Evolutionary conservation across 2,888 invertebrate genomes (phyloP).

Genomic region (Coecobrya sp.): DNA sequence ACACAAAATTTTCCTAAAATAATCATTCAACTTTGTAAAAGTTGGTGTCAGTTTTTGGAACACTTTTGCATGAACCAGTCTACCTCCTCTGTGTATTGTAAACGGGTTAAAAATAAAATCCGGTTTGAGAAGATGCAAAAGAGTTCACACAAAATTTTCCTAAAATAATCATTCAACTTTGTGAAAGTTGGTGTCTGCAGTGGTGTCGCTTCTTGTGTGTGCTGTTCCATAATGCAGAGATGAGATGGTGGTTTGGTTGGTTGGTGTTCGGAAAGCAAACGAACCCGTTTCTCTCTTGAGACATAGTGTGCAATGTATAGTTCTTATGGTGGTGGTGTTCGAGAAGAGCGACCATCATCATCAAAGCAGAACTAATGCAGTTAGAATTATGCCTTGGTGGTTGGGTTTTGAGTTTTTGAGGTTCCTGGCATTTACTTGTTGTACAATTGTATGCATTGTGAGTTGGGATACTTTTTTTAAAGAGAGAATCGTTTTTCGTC

Average conservation of each 20-base stretch:
- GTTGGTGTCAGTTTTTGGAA: too few relatives aligned
- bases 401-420: background rate
- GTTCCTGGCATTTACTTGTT: background rate
- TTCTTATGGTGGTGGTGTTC: background rate
- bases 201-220: background rate
- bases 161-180: constrained; percentile 85
- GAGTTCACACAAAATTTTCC: constrained; percentile 81
- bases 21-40: constrained; percentile 81
- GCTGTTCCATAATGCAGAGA: background rate
- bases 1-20: constrained; percentile 84
- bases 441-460: too few relatives aligned
- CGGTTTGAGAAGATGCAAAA: constrained; percentile 77
- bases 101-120: constrained; percentile 84
- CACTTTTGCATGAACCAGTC: too few relatives aligned
- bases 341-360: background rate
- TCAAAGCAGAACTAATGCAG: constrained; percentile 9
- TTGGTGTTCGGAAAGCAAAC: background rate
- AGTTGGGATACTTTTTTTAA: background rate
- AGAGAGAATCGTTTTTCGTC: constrained; percentile 12
- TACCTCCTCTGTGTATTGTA: background rate
- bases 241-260: background rate
- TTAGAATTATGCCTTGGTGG: background rate
- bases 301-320: too few relatives aligned
- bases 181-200: background rate
- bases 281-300: background rate